Base-by-base conservation (phyloP, 2,888 invertebrate species). In the Lithosia quadra region DNA sequence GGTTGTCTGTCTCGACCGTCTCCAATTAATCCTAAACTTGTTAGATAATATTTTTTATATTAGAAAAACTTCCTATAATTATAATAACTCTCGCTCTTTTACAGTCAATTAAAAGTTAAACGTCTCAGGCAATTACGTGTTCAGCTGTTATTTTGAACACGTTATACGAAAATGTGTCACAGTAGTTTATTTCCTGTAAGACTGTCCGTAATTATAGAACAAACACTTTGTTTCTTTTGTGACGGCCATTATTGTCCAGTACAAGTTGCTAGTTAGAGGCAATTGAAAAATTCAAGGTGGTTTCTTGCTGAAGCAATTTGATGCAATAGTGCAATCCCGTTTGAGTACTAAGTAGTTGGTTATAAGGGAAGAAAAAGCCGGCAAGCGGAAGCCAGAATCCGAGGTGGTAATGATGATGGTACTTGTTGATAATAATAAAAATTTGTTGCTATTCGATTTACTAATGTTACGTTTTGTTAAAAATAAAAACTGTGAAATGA, bases 231-330 rank as follows among this genome's bases (percentile, higher is more conserved):
- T 71, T 71, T 55, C 67, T 69, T 69, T 77, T 77, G 78, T 71
- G 61, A 60, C 57, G 69, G 67, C 58, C 71, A 69, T 74, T 69
- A 71, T 77, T 77, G 78, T 80, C 75, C 22, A 9, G 57, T 57
- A 63, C 75, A 72, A 72, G 62, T 72, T 67, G 72, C 64, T 72
- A 70, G 81, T 78, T 80, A 74, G 57, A 61, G 10, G 34, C 63
- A 65, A 67, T 74, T 65, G 43, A 22, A 53, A 72, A 77, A 63
- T 75, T 74, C 69, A 28, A 33, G 53, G 34, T 49, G 39, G 43
- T 49, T 13, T 61, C 15, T 39, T 18, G n/a, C 43, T n/a, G 43
- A 18, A 24, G 24, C 24, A 49, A n/a, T 62, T 43, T 49, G 4
- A 18, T 28, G 18, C 11, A 24, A 28, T 18, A 60, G 15, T 36